Percentiles rank a stretch among this genome's conserved stretches.
Conservation (phyloP, 2,113 vertebrate genomes). For the Pluvialis apricaria region DNA sequence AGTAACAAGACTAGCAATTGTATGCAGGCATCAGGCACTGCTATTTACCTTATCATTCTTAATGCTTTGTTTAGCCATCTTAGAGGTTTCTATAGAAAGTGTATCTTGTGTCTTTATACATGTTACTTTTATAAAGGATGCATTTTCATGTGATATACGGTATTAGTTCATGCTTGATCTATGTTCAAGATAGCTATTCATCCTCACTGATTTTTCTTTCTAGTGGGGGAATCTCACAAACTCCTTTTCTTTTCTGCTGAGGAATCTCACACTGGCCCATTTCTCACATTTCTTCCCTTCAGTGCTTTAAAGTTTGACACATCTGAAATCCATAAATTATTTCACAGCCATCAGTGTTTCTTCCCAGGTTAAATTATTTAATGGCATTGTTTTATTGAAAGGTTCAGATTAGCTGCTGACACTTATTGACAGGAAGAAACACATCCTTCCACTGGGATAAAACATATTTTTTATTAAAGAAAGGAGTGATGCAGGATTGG, state of each 20-base stretch:
- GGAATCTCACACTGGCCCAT: not conserved
- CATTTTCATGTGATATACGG: not conserved
- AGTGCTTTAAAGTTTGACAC: conserved; percentile 64
- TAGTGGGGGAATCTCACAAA: not conserved
- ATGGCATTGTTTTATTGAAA: conserved; percentile 73
- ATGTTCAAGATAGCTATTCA: not conserved
- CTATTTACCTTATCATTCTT: not conserved
- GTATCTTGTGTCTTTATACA: not conserved
- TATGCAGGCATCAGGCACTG: not conserved
- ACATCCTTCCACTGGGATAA: conserved; percentile 55
- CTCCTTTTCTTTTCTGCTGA: not conserved
- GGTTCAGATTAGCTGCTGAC: conserved; percentile 71
- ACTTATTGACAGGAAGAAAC: conserved; percentile 72
- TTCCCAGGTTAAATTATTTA: conserved; percentile 75
- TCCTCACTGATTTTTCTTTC: not conserved
- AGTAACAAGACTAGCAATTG: not conserved
- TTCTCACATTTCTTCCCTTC: conserved; percentile 35
- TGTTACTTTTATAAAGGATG: not conserved
- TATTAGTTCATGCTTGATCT: not conserved
- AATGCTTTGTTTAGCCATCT: no score
- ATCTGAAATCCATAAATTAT: conserved; percentile 75
- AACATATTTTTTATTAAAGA: conserved; percentile 67
- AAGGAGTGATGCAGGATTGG: conserved; percentile 32
- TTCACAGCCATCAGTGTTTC: conserved; percentile 64
- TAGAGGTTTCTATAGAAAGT: not conserved